Conservation (phyloP, 2,797 vertebrate species). For the Platyrinchus mystaceus region DNA sequence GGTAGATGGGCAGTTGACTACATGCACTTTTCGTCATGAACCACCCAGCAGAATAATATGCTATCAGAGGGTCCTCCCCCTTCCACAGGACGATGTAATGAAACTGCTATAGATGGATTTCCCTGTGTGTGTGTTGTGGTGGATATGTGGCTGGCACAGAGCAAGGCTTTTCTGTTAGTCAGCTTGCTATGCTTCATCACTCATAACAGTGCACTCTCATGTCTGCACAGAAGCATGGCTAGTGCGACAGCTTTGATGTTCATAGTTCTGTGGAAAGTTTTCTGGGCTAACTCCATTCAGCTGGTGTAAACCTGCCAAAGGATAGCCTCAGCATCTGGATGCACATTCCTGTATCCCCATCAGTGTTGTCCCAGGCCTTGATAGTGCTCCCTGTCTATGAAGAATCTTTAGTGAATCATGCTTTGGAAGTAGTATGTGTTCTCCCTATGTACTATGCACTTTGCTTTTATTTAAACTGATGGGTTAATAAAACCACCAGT, state of each 20-base stretch:
- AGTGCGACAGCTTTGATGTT: neutral
- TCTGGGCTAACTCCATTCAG: neutral
- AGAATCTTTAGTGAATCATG: neutral
- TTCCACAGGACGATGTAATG: neutral
- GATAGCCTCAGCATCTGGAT: neutral
- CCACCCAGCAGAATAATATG: neutral
- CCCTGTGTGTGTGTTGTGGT: neutral
- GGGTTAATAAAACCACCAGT: neutral
- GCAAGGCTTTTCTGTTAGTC: neutral
- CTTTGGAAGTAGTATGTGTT: neutral
- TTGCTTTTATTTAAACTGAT: neutral
- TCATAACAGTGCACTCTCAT: neutral
- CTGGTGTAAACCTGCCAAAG: neutral
- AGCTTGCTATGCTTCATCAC: neutral
- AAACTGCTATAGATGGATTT: neutral
- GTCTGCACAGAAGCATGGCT: neutral
- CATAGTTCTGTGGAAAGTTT: neutral
- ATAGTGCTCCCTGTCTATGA: neutral
- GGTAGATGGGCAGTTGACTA: neutral
- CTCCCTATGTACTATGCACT: neutral
- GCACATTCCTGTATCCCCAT: neutral
- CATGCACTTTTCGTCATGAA: neutral
- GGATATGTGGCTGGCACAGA: neutral
- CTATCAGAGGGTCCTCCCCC: neutral
- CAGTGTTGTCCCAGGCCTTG: neutral